These are phyloP conservation scores for Drosophila bocqueti DNA, from an alignment of 1,140 invertebrate genomes.

Conservation along the genomic window DNA sequence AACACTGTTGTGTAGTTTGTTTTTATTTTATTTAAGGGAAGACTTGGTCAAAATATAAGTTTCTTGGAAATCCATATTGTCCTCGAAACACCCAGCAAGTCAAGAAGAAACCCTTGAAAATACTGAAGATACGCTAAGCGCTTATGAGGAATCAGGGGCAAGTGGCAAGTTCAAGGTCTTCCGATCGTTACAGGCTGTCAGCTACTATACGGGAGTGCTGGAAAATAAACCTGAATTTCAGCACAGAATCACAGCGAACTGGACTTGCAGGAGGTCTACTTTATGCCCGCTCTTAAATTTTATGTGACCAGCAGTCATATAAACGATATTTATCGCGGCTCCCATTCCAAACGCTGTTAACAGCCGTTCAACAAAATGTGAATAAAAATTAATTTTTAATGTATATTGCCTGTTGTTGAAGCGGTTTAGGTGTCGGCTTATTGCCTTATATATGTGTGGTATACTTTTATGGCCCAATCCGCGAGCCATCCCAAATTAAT, in stretches of 20 bases:
- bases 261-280: conserved; percentile 52
- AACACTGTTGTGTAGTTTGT: background rate
- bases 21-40: background rate
- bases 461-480: conserved; percentile 32
- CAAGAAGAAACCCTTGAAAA: conserved; percentile 20
- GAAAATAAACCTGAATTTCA: conserved; percentile 31
- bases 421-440: conserved; percentile 44
- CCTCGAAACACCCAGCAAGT: conserved; percentile 1
- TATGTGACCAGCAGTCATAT: conserved; percentile 42
- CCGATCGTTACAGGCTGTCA: conserved; percentile 34
- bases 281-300: conserved; percentile 43
- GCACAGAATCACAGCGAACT: conserved; percentile 12
- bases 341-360: conserved; percentile 29
- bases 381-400: conserved; percentile 56
- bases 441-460: conserved; percentile 15
- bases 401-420: conserved; percentile 34
- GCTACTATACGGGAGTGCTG: conserved; percentile 1
- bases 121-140: conserved; percentile 2
- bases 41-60: background rate
- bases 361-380: conserved; percentile 27
- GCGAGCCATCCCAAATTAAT: conserved; percentile 52
- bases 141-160: conserved; percentile 33
- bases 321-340: conserved; percentile 43
- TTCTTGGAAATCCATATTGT: background rate
- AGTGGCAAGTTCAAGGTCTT: conserved; percentile 71